These are phyloP conservation scores for Nymphalis polychloros DNA, from an alignment of 2,888 invertebrate species.

Conservation along the genomic window DNA sequence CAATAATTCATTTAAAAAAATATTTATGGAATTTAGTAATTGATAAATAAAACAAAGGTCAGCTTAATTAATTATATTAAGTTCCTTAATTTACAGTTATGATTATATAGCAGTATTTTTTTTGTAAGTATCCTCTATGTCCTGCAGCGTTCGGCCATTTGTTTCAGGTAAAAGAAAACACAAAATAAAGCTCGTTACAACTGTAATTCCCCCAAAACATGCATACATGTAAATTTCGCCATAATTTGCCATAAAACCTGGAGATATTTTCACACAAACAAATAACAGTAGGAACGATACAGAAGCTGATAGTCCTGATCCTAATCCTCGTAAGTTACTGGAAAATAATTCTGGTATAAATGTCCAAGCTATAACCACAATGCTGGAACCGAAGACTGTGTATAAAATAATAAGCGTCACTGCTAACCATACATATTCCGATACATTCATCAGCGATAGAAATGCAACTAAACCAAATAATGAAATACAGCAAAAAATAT, in stretches of 20 bases:
- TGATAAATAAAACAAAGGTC: slow-evolving; percentile 5
- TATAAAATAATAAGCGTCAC: slow-evolving; percentile 49
- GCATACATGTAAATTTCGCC: slow-evolving; percentile 52
- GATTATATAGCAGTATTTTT: slow-evolving; percentile 53
- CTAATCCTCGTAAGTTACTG: slow-evolving; percentile 53
- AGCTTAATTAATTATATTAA: background rate
- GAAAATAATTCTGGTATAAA: slow-evolving; percentile 60
- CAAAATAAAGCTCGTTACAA: slow-evolving; percentile 45
- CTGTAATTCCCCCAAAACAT: slow-evolving; percentile 47
- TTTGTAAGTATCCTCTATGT: slow-evolving; percentile 75
- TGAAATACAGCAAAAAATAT: slow-evolving; percentile 43
- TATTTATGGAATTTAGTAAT: background rate
- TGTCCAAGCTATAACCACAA: slow-evolving; percentile 53
- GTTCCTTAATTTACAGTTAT: background rate
- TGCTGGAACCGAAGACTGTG: slow-evolving; percentile 45
- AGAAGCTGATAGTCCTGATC: slow-evolving; percentile 53
- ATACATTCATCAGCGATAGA: slow-evolving; percentile 38
- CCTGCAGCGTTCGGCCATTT: slow-evolving; percentile 85
- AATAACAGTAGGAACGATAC: slow-evolving; percentile 53
- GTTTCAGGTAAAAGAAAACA: slow-evolving; percentile 58
- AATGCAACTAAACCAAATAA: slow-evolving; percentile 45
- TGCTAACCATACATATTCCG: slow-evolving; percentile 47
- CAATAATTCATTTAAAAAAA: no score
- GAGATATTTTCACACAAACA: slow-evolving; percentile 54
- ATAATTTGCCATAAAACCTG: slow-evolving; percentile 45